Base-by-base conservation (phyloP, 2,113 vertebrate genomes). In the Orthonyx spaldingii region DNA sequence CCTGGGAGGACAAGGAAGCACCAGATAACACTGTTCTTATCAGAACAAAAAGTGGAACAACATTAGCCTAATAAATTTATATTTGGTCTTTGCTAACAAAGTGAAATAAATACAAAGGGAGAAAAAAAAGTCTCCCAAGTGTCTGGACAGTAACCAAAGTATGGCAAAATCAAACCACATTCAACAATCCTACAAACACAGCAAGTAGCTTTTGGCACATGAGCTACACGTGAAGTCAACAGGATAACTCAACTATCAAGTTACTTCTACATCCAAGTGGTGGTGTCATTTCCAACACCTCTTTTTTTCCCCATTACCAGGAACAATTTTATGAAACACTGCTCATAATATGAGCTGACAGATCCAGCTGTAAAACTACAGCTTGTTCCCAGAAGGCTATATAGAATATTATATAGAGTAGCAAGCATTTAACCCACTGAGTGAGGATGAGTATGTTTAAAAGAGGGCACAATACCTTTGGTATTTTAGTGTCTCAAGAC, bases 101-200 rank as follows among this genome's bases (percentile, higher is more conserved):
- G 32, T 52, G 39, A 96, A 94, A 96, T 87, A 96, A 93, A 94
- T 65, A 83, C 10, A 65, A 74, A 26, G 63, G 81, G 10, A 80
- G 55, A 55, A 87, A 65, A 66, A 84, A 93, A 61, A 61, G 17
- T 37, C 35, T 78, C 53, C n/a, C 37, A 60, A 50, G 71, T 0
- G 0, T 17, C 49, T 78, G 22, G 46, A 82, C 8, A 84, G 44
- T 56, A 95, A 89, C 2, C 1, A 32, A 93, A 92, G 13, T 13
- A 82, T 30, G 14, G 49, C 41, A 92, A 95, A 93, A 75, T 55
- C 53, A 89, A 81, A 32, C 20, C 33, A 37, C 75, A 86, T 90
- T n/a, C 18, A 10, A 37, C 32, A 77, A 69, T 47, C 53, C 35
- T 77, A 57, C 21, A 93, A 86, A 90, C 37, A 63, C 18, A 63